phyloP scores from a whole-genome alignment of 2,113 vertebrate genomes.

The Coregonus clupeaformis region DNA sequence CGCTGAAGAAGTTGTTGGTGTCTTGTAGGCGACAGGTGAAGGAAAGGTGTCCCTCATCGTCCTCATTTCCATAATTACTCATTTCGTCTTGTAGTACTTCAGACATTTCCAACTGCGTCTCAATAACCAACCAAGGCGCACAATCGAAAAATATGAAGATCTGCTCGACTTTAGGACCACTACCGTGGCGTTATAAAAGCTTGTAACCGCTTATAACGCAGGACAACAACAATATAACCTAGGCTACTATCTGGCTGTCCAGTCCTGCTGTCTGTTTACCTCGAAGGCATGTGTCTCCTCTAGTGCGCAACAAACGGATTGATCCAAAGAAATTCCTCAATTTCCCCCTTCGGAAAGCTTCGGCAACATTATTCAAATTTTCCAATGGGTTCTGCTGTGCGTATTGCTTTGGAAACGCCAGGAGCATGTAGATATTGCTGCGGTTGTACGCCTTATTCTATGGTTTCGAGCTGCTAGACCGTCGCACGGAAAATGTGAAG shows the following conservation, averaged over 20 bases:
- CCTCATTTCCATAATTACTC: constrained; percentile 89
- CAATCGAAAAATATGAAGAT: constrained; percentile 22
- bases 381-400: constrained; percentile 39
- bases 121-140: constrained; percentile 55
- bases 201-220: no score
- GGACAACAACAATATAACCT: constrained; percentile 34
- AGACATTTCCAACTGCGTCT: constrained; percentile 83
- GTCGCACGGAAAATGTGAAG: constrained; percentile 68
- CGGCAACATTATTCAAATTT: constrained; percentile 57
- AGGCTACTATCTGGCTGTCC: constrained; percentile 46
- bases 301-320: constrained; percentile 46
- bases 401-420: constrained; percentile 53
- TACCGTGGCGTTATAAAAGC: constrained; percentile 30
- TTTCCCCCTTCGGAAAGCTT: constrained; percentile 43
- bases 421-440: constrained; percentile 40
- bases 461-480: constrained; percentile 57
- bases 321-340: constrained; percentile 49
- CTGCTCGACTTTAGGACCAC: constrained; percentile 34
- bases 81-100: constrained; percentile 95
- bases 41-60: constrained; percentile 90
- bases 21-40: constrained; percentile 98
- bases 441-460: constrained; percentile 36
- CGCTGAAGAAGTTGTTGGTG: constrained; percentile 94
- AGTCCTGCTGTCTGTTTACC: constrained; percentile 57
- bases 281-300: constrained; percentile 67